phyloP scores from a whole-genome alignment of 2,113 vertebrate species.

The Telmatochromis sp. region DNA sequence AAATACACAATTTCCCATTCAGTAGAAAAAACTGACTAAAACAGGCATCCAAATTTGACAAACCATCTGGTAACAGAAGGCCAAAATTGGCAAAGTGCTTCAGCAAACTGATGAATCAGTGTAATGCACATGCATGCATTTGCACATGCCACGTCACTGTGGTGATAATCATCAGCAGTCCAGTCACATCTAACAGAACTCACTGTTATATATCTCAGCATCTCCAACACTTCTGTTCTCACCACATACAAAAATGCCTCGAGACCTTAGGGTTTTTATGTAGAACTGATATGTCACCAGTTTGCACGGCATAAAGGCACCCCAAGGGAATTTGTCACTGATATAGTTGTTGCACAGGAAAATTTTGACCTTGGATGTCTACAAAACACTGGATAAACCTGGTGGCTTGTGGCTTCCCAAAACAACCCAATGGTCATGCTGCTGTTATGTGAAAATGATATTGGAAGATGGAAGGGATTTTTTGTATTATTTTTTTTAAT shows the following conservation, averaged over 20 bases:
- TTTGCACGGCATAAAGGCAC: not conserved
- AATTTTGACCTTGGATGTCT: not conserved
- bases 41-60: not conserved
- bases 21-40: not conserved
- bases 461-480: not conserved
- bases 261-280: conserved; percentile 1
- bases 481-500: not conserved
- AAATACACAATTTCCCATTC: not conserved
- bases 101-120: conserved; percentile 12
- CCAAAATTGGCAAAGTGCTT: not conserved
- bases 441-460: not conserved
- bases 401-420: not conserved
- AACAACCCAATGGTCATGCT: not conserved
- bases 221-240: conserved; percentile 23
- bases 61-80: not conserved
- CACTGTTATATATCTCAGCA: conserved; percentile 35
- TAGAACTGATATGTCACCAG: conserved; percentile 40
- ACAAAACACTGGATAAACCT: not conserved
- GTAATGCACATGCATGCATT: not conserved
- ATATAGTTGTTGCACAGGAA: not conserved
- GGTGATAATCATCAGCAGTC: conserved; percentile 26
- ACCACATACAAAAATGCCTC: not conserved
- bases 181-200: conserved; percentile 29
- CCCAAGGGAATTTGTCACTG: not conserved
- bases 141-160: not conserved